These are phyloP conservation scores for Diachrysia chrysitis DNA, from an alignment of 2,888 invertebrate species.

Conservation along the genomic window DNA sequence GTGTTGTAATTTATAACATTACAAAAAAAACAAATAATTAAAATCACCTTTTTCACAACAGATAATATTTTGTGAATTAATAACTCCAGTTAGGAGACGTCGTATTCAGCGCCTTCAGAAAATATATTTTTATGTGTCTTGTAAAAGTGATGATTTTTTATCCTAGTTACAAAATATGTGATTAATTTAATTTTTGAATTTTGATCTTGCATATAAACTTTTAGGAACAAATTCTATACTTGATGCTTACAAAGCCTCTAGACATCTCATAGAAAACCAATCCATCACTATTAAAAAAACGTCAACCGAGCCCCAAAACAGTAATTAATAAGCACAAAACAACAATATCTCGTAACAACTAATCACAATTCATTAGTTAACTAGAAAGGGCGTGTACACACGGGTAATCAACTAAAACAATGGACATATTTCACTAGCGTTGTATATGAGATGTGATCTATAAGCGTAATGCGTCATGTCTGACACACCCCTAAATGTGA, in stretches of 20 bases:
- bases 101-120: no score
- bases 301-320: constrained; percentile 37
- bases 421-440: constrained; percentile 62
- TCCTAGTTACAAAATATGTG: no score
- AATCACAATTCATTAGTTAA: constrained; percentile 67
- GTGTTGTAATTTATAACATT: no score
- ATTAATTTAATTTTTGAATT: no score
- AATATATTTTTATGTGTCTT: no score
- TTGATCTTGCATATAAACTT: no score
- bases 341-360: constrained; percentile 57
- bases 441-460: constrained; percentile 77
- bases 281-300: constrained; percentile 10
- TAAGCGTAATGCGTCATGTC: constrained; percentile 80
- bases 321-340: constrained; percentile 48
- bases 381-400: constrained; percentile 71
- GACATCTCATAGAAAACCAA: neutral
- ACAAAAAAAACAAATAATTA: no score
- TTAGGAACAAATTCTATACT: neutral
- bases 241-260: neutral
- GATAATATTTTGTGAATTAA: no score
- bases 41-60: no score
- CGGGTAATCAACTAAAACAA: constrained; percentile 81
- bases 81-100: no score
- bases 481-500: constrained; percentile 70
- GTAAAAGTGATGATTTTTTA: no score